Percentiles rank a stretch among this genome's conserved stretches.
These are phyloP conservation scores for Synergus laeviventris DNA, from an alignment of 2,888 invertebrate species.

Conservation along the genomic window DNA sequence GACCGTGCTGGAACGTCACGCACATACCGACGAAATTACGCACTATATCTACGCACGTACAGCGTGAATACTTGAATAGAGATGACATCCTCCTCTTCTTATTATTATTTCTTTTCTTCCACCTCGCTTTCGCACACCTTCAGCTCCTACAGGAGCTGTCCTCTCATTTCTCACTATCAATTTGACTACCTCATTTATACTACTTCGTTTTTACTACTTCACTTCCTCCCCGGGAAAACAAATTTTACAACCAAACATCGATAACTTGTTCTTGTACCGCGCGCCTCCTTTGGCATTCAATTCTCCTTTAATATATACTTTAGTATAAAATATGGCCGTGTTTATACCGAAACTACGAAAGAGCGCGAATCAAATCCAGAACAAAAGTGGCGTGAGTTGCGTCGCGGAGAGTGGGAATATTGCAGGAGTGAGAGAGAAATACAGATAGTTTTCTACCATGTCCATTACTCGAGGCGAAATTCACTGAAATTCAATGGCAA, in stretches of 20 bases:
- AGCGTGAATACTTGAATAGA: constrained; percentile 23
- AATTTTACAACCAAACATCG: not conserved
- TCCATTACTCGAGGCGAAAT: too few relatives aligned
- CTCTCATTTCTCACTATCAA: not conserved
- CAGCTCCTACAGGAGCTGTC: constrained; percentile 19
- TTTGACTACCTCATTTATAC: not conserved
- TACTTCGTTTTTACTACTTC: too few relatives aligned
- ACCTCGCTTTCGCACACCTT: not conserved
- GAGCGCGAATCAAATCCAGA: too few relatives aligned
- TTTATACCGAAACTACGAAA: not conserved
- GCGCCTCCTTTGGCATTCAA: not conserved
- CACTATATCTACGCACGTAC: constrained; percentile 36
- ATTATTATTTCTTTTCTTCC: not conserved
- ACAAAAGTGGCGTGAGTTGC: too few relatives aligned
- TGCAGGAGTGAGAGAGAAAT: too few relatives aligned
- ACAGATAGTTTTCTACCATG: too few relatives aligned
- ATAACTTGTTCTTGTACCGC: not conserved
- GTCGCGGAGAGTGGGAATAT: too few relatives aligned
- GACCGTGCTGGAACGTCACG: constrained; percentile 53
- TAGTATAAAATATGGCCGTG: not conserved
- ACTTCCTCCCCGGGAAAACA: not conserved
- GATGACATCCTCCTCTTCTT: not conserved
- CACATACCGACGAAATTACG: constrained; percentile 47
- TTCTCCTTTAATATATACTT: constrained; percentile 4
- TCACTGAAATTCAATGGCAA: too few relatives aligned